Conservation (phyloP, 2,888 invertebrate genomes). For the Pammene fasciana region DNA sequence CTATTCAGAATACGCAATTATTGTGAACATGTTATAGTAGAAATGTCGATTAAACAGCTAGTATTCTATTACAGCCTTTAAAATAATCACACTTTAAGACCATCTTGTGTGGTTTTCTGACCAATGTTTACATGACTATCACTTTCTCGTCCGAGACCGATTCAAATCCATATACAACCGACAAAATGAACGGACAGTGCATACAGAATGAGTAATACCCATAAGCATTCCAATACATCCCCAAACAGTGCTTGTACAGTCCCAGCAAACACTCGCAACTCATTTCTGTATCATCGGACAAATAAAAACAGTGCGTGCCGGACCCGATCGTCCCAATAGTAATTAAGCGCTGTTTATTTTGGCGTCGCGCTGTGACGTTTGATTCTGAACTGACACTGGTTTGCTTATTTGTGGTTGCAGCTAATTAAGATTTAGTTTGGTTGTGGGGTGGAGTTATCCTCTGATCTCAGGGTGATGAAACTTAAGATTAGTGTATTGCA, state of each 20-base stretch:
- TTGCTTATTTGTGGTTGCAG: constrained; percentile 34
- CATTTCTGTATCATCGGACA: constrained; percentile 41
- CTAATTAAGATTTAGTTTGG: constrained; percentile 34
- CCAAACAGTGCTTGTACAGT: constrained; percentile 7
- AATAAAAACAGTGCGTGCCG: constrained; percentile 40
- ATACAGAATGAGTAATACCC: background rate
- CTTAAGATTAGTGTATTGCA: too few species aligned
- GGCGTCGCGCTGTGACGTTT: constrained; percentile 43
- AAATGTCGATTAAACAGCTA: too few species aligned
- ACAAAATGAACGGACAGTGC: background rate
- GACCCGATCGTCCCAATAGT: constrained; percentile 48
- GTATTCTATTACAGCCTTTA: too few species aligned
- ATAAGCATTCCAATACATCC: background rate
- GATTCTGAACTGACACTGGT: constrained; percentile 23
- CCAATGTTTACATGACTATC: too few species aligned
- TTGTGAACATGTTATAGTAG: too few species aligned
- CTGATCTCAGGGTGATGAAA: background rate
- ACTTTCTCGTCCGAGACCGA: too few species aligned
- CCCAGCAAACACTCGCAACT: constrained; percentile 34
- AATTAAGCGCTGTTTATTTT: constrained; percentile 52
- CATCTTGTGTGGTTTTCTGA: too few species aligned
- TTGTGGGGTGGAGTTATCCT: background rate
- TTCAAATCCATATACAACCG: background rate
- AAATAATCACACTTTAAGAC: too few species aligned
- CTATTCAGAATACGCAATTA: too few species aligned